A percentile compares a stretch with the other conserved stretches of the same genome.
These are phyloP conservation scores for Darevskia mixta DNA, from an alignment of 2,797 vertebrate species.

Conservation along the genomic window DNA sequence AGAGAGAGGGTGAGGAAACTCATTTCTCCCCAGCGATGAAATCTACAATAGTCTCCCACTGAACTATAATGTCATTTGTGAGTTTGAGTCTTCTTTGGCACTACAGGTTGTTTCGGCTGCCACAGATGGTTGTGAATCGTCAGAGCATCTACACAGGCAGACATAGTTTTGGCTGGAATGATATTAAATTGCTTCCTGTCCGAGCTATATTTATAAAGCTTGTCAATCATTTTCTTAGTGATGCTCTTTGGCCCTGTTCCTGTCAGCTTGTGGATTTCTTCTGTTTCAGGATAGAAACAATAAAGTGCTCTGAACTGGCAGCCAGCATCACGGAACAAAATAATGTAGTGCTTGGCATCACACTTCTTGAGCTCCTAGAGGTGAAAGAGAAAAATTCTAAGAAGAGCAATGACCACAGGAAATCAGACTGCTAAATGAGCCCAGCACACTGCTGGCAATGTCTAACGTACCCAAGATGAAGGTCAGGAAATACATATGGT, in stretches of 20 bases:
- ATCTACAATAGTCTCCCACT: slow-evolving; percentile 61
- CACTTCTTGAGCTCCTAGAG: slow-evolving; percentile 84
- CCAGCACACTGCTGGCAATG: too few species aligned
- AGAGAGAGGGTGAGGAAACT: slow-evolving; percentile 51
- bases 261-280: slow-evolving; percentile 94
- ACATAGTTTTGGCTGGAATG: slow-evolving; percentile 98
- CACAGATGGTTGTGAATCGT: slow-evolving; percentile 97
- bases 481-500: neutral
- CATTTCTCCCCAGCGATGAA: slow-evolving; percentile 47
- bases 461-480: neutral
- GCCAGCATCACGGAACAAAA: slow-evolving; percentile 94
- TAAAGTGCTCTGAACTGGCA: slow-evolving; percentile 98
- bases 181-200: slow-evolving; percentile 96
- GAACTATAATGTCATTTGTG: slow-evolving; percentile 82
- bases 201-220: slow-evolving; percentile 97
- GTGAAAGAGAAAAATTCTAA: neutral
- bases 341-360: slow-evolving; percentile 97
- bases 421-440: neutral
- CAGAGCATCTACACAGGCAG: slow-evolving; percentile 94
- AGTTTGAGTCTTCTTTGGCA: slow-evolving; percentile 89
- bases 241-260: slow-evolving; percentile 95
- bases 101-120: slow-evolving; percentile 90
- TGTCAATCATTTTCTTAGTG: slow-evolving; percentile 98
- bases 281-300: slow-evolving; percentile 92
- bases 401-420: neutral